Conservation (phyloP, 2,113 vertebrate genomes). For the Tyto alba region DNA sequence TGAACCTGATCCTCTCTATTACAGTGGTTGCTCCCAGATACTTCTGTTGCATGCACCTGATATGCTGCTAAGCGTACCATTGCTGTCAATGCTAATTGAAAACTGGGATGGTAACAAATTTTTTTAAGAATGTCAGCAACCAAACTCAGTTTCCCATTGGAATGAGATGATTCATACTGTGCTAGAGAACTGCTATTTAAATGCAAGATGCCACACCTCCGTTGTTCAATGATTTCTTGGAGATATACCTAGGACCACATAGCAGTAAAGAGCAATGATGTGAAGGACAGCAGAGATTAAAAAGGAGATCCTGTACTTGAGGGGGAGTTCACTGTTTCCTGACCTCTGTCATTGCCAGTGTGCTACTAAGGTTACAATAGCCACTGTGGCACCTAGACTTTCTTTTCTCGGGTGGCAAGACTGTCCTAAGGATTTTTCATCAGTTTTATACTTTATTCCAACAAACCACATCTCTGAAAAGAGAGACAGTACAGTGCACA, state of each 20-base stretch:
- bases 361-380: not conserved
- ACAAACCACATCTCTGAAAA: not conserved
- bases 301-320: not conserved
- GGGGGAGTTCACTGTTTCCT: not conserved
- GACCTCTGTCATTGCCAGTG: not conserved
- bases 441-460: not conserved
- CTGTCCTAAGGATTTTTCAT: not conserved
- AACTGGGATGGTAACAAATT: not conserved
- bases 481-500: not conserved
- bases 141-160: not conserved
- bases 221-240: not conserved
- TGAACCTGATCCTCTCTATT: not conserved
- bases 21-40: not conserved
- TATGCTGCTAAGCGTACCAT: not conserved
- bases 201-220: not conserved
- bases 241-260: not conserved
- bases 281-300: not conserved
- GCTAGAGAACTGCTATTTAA: not conserved
- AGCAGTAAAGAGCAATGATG: not conserved
- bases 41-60: not conserved
- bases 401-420: not conserved
- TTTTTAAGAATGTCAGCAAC: not conserved
- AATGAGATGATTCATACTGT: not conserved
- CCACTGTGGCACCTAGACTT: not conserved
- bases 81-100: not conserved